These are phyloP conservation scores for Podotricha telesiphe DNA, from an alignment of 2,888 invertebrate species.

Conservation along the genomic window DNA sequence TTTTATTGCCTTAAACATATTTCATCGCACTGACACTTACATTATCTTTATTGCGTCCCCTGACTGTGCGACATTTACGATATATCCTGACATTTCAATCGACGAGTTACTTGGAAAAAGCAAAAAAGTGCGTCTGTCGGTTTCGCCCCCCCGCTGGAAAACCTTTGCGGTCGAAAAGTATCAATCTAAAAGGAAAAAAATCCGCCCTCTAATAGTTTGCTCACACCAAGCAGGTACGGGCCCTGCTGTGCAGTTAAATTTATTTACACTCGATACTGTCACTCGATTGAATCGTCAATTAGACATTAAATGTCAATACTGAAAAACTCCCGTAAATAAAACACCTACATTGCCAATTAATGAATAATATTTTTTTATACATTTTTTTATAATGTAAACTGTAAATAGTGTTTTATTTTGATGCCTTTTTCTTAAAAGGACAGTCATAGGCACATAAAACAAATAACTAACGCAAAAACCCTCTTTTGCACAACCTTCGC, in stretches of 20 bases:
- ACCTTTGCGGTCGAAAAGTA: constrained; percentile 78
- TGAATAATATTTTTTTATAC: not conserved
- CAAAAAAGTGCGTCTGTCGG: constrained; percentile 57
- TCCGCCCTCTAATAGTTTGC: constrained; percentile 52
- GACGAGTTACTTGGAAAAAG: constrained; percentile 68
- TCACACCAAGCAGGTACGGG: constrained; percentile 59
- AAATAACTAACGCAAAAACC: constrained; percentile 63
- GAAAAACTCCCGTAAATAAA: constrained; percentile 22
- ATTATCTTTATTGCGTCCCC: constrained; percentile 36
- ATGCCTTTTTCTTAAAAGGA: constrained; percentile 31
- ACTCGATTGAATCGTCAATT: constrained; percentile 46
- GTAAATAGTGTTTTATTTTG: not conserved
- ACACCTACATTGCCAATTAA: constrained; percentile 7
- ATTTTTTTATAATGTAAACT: not conserved
- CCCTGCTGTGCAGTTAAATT: constrained; percentile 71
- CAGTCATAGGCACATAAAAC: constrained; percentile 53
- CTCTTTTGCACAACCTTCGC: constrained; percentile 67
- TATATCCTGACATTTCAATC: constrained; percentile 61
- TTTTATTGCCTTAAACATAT: constrained; percentile 10
- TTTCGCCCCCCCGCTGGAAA: constrained; percentile 67
- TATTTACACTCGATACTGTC: constrained; percentile 52
- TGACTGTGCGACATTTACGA: constrained; percentile 45
- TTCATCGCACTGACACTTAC: constrained; percentile 43
- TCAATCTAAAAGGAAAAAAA: constrained; percentile 69
- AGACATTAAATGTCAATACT: constrained; percentile 23